These are phyloP conservation scores for Nebria brevicollis DNA, from an alignment of 2,888 invertebrate genomes.

Conservation along the genomic window DNA sequence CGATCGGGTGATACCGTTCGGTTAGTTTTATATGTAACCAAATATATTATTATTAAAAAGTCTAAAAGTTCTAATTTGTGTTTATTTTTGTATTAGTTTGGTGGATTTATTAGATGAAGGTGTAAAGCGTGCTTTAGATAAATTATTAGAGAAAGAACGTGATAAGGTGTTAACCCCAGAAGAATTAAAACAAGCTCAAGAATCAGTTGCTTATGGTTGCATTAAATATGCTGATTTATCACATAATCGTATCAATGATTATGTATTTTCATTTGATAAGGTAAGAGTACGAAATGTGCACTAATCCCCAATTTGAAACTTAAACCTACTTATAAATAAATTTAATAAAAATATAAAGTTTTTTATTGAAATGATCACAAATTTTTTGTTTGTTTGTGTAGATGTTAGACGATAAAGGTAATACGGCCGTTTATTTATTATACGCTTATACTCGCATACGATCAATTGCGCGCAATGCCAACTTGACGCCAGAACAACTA, in stretches of 20 bases:
- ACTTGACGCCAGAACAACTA: slow-evolving; percentile 72
- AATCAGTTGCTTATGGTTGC: slow-evolving; percentile 96
- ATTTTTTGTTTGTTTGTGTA: slow-evolving; percentile 51
- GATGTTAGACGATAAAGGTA: slow-evolving; percentile 99
- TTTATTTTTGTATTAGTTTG: slow-evolving; percentile 65
- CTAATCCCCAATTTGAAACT: background rate
- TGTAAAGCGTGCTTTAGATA: slow-evolving; percentile 80
- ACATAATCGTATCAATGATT: slow-evolving; percentile 92
- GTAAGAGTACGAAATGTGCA: slow-evolving; percentile 51
- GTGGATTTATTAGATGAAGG: slow-evolving; percentile 93
- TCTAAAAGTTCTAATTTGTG: background rate
- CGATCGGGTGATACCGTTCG: slow-evolving; percentile 93
- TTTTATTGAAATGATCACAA: background rate
- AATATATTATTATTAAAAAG: too few species aligned
- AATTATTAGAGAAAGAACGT: slow-evolving; percentile 86
- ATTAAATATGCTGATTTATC: slow-evolving; percentile 98
- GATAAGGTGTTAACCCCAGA: slow-evolving; percentile 83
- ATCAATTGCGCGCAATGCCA: slow-evolving; percentile 85
- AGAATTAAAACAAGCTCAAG: slow-evolving; percentile 85
- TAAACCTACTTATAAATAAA: background rate
- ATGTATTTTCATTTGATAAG: slow-evolving; percentile 97
- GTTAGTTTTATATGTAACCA: slow-evolving; percentile 9
- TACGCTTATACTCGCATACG: slow-evolving; percentile 95
- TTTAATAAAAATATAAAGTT: too few species aligned
- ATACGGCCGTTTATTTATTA: slow-evolving; percentile 96